Conservation (phyloP, 2,113 vertebrate species). For the Catagonus wagneri region DNA sequence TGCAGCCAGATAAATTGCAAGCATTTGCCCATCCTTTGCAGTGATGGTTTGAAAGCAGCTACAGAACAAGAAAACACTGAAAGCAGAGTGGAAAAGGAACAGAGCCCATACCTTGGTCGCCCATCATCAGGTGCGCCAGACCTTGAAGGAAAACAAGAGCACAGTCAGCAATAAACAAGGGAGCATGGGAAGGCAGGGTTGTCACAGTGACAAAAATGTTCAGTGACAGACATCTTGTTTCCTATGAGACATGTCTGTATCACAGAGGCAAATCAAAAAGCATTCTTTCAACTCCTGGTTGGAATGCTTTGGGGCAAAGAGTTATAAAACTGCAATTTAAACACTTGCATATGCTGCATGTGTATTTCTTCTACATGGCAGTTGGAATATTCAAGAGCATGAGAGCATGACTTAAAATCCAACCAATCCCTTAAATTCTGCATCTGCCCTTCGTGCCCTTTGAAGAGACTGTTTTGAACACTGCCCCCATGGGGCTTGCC, state of each 20-base stretch:
- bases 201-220: conserved; percentile 92
- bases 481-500: conserved; percentile 74
- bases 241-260: conserved; percentile 91
- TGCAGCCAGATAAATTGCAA: conserved; percentile 90
- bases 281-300: conserved; percentile 90
- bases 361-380: conserved; percentile 78
- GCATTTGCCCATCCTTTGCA: conserved; percentile 89
- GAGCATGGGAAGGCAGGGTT: conserved; percentile 94
- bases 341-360: conserved; percentile 81
- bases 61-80: conserved; percentile 89
- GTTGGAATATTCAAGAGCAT: conserved; percentile 75
- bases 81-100: conserved; percentile 95
- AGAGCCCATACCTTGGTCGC: conserved; percentile 99
- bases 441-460: conserved; percentile 71
- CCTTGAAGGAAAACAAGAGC: conserved; percentile 99
- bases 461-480: conserved; percentile 67
- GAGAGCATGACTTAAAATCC: conserved; percentile 83
- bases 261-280: conserved; percentile 89
- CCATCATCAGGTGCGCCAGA: conserved; percentile 99
- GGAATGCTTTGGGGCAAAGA: conserved; percentile 92
- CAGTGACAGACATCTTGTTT: conserved; percentile 93
- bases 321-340: conserved; percentile 81
- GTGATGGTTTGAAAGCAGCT: conserved; percentile 88
- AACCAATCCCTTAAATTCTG: conserved; percentile 80
- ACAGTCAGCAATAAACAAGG: conserved; percentile 99